Evolutionary conservation across 1,140 invertebrate species (phyloP).

Genomic region (Drosophila virilis): DNA sequence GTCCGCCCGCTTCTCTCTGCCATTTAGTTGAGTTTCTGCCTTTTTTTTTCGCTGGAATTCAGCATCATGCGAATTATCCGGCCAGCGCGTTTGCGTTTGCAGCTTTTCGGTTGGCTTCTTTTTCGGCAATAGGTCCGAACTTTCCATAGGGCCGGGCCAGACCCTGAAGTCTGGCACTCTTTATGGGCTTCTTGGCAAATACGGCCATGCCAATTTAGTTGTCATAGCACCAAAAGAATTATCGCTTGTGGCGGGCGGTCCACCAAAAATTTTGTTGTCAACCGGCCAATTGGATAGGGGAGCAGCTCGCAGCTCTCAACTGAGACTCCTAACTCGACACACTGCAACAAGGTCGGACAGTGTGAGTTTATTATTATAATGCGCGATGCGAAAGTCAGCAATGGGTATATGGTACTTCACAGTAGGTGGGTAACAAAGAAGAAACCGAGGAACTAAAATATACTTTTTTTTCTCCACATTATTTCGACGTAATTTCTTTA

Average conservation of each 20-base stretch:
- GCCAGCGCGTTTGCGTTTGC: slow-evolving; percentile 12
- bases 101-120: slow-evolving; percentile 18
- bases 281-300: slow-evolving; percentile 68
- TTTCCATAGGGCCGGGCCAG: slow-evolving; percentile 16
- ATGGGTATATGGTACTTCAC: not conserved
- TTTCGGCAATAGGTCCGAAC: slow-evolving; percentile 60
- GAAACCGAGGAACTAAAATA: not conserved
- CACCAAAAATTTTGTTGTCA: slow-evolving; percentile 83
- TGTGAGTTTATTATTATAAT: slow-evolving; percentile 72
- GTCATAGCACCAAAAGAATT: slow-evolving; percentile 80
- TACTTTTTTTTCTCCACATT: too few relatives aligned
- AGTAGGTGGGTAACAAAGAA: not conserved
- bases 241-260: slow-evolving; percentile 80
- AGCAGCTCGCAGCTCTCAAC: slow-evolving; percentile 3
- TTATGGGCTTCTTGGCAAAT: slow-evolving; percentile 56
- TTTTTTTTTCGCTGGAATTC: slow-evolving; percentile 80
- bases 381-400: not conserved
- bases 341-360: slow-evolving; percentile 58
- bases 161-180: slow-evolving; percentile 2
- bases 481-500: too few relatives aligned
- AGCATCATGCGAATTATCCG: slow-evolving; percentile 80
- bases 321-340: slow-evolving; percentile 25
- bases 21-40: slow-evolving; percentile 63
- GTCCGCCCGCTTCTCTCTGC: slow-evolving; percentile 20
- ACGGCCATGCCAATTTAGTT: slow-evolving; percentile 82